Evolutionary conservation across 2,888 invertebrate genomes (phyloP).

Genomic region (Embidobia sp.): DNA sequence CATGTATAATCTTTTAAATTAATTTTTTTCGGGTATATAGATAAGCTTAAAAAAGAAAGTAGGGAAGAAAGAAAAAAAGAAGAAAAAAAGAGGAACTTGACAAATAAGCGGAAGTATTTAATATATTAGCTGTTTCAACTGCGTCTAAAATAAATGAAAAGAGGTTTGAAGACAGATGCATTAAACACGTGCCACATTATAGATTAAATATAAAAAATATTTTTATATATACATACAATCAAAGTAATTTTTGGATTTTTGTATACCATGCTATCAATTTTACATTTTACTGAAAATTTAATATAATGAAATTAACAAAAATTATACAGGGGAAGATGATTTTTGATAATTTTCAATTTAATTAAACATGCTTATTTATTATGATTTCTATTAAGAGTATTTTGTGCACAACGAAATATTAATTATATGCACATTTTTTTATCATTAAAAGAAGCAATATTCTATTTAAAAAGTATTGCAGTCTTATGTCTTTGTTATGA

Average conservation of each 20-base stretch:
- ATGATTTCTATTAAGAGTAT: too few relatives aligned
- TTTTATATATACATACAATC: not conserved
- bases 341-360: too few relatives aligned
- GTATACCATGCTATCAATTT: too few relatives aligned
- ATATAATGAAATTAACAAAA: too few relatives aligned
- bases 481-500: constrained; percentile 27
- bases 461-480: not conserved
- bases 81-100: not conserved
- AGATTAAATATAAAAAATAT: not conserved
- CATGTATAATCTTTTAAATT: too few relatives aligned
- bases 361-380: too few relatives aligned
- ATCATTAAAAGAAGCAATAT: not conserved
- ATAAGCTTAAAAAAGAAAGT: too few relatives aligned
- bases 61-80: constrained; percentile 7
- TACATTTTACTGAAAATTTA: too few relatives aligned
- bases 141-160: constrained; percentile 28
- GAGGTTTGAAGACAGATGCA: constrained; percentile 13
- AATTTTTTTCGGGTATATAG: too few relatives aligned
- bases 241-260: not conserved
- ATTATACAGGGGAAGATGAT: too few relatives aligned
- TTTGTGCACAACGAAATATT: too few relatives aligned
- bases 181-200: constrained; percentile 27
- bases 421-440: too few relatives aligned
- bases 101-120: constrained; percentile 39
- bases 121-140: constrained; percentile 16